Evolutionary conservation across 2,888 invertebrate genomes (phyloP), one percentile per base, ranked within the genome.

Genomic region (Lobophora halterata): DNA sequence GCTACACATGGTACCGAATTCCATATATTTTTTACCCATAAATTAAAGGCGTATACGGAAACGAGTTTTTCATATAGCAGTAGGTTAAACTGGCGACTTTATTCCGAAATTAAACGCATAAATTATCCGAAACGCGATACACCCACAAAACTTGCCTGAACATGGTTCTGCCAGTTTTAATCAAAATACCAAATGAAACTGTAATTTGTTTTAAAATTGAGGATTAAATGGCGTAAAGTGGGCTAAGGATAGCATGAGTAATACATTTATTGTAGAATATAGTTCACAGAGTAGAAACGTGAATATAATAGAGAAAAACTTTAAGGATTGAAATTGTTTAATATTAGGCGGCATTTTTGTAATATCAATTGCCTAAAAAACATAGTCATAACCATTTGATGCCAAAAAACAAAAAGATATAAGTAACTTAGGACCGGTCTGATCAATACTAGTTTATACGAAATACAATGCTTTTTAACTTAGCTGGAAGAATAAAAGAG

Each of bases 41-140:
- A 85, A 83, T 85, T 83, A 76, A 76, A 52, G 62, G 50, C 51
- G 65, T 61, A 65, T 65, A 71, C 66, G 64, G 63, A 70, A 74
- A 76, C 73, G 82, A 76, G 70, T 82, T 81, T 83, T 82, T 79
- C 71, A 81, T 76, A 68, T 65, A 74, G 64, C 71, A 76, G 65
- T 73, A 64, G 71, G 77, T 74, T 75, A 69, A 71, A 73, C 62
- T 69, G 61, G 58, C 62, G 66, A 72, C 76, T 76, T 76, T 75
- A 74, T 74, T 65, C 75, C 73, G 69, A 82, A 85, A 86, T 86
- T 80, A 81, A 85, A 85, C 71, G 44, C 83, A 83, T 86, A 86
- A 86, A 85, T 86, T 78, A 76, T 73, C 13, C 36, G 49, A 53
- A 42, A 53, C 55, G 43, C 47, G 41, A 43, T 48, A 34, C 34